Percentiles rank a stretch among this genome's conserved stretches.
These are phyloP conservation scores for Neopipo cinnamomea DNA, from an alignment of 2,113 vertebrate species.

Conservation along the genomic window DNA sequence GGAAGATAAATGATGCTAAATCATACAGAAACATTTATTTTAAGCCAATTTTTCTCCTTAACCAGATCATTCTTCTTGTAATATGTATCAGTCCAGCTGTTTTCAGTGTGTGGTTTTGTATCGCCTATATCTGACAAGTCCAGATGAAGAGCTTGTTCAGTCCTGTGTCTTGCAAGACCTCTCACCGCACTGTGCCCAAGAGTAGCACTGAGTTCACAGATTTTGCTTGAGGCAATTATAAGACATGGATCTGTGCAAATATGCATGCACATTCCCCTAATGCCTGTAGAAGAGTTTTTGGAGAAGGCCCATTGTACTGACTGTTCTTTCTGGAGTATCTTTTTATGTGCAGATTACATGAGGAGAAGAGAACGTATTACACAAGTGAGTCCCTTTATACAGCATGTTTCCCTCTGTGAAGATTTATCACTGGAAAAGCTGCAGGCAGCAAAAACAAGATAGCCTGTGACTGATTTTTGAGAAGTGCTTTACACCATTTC, in stretches of 20 bases:
- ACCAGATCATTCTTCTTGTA: background rate
- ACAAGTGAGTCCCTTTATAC: background rate
- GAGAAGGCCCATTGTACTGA: background rate
- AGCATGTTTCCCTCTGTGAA: background rate
- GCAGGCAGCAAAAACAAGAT: background rate
- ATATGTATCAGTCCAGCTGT: fast-evolving
- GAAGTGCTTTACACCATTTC: background rate
- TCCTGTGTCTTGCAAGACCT: background rate
- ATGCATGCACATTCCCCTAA: background rate
- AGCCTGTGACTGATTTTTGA: background rate
- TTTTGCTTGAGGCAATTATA: background rate
- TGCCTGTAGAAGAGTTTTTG: background rate
- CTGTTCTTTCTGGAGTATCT: background rate
- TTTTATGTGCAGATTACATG: background rate
- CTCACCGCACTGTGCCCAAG: fast-evolving
- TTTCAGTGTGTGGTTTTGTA: background rate
- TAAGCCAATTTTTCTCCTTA: background rate
- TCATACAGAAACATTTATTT: background rate
- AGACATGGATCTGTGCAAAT: background rate
- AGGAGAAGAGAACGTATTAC: background rate
- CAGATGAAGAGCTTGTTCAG: background rate
- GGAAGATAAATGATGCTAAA: background rate
- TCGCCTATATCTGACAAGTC: fast-evolving
- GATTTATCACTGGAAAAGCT: slow-evolving; percentile 9
- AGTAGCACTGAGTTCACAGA: background rate